Evolutionary conservation across 2,113 vertebrate species (phyloP).

Genomic region (Urocynchramus pylzowi): DNA sequence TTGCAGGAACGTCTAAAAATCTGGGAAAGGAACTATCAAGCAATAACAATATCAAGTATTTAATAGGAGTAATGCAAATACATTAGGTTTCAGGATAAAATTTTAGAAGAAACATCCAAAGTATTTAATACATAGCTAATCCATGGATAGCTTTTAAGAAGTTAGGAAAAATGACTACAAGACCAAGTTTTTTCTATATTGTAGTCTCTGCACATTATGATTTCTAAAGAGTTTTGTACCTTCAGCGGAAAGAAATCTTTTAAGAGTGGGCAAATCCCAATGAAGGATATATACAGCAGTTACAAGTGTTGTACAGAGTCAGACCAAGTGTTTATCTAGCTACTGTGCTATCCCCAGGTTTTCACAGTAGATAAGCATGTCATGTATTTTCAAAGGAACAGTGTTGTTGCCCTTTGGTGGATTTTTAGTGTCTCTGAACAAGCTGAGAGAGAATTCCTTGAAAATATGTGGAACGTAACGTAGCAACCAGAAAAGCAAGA

Average conservation of each 20-base stretch:
- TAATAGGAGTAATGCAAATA: neutral
- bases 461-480: accelerated
- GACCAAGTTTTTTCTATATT: neutral
- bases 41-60: neutral
- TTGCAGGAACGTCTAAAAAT: neutral
- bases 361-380: conserved; percentile 4
- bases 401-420: neutral
- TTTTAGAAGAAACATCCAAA: neutral
- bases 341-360: neutral
- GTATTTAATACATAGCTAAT: neutral
- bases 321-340: neutral
- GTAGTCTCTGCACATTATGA: neutral
- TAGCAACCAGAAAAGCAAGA: neutral
- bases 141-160: neutral
- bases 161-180: neutral
- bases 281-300: neutral
- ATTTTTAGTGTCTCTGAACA: neutral
- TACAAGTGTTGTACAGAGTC: neutral
- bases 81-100: neutral
- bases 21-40: neutral
- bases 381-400: neutral
- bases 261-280: neutral
- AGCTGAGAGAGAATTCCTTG: neutral
- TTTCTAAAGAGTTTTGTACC: neutral
- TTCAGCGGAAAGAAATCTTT: neutral